Conservation (phyloP, 2,888 invertebrate genomes). For the Diachrysia chrysitis region DNA sequence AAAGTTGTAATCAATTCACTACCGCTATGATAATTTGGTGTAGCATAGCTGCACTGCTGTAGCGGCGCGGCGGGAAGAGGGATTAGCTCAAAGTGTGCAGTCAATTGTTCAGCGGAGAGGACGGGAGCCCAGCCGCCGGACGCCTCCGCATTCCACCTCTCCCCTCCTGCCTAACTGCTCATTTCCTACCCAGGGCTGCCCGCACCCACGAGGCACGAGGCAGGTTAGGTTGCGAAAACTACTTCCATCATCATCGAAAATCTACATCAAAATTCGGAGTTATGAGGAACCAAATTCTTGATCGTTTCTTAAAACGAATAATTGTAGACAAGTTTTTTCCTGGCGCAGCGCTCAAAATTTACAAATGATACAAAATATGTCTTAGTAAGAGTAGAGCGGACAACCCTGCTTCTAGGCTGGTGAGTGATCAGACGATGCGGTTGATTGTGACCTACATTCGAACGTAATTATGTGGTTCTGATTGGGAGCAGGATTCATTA, state of each 20-base stretch:
- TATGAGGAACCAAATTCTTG: background rate
- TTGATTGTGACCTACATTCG: slow-evolving; percentile 46
- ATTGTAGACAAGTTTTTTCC: background rate
- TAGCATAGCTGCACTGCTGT: slow-evolving; percentile 31
- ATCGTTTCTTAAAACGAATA: background rate
- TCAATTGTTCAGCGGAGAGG: slow-evolving; percentile 58
- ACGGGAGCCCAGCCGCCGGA: slow-evolving; percentile 60
- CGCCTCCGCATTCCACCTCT: slow-evolving; percentile 77
- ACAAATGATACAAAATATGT: background rate
- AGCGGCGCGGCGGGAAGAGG: slow-evolving; percentile 34
- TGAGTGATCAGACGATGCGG: slow-evolving; percentile 18
- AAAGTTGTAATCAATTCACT: slow-evolving; percentile 1
- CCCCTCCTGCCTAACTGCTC: slow-evolving; percentile 70
- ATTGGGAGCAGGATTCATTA: slow-evolving; percentile 38
- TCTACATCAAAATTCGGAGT: no score
- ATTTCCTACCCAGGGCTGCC: slow-evolving; percentile 67
- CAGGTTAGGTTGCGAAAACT: background rate
- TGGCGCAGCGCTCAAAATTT: background rate
- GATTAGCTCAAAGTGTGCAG: slow-evolving; percentile 52
- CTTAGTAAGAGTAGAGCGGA: background rate
- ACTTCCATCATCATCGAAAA: background rate
- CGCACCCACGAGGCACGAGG: slow-evolving; percentile 20
- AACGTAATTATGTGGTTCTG: slow-evolving; percentile 40
- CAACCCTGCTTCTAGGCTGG: slow-evolving; percentile 9
- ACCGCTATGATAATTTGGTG: background rate